Evolutionary conservation across 2,888 invertebrate genomes (phyloP), one percentile per base, ranked within the genome.

Genomic region (Melinaea menophilus): DNA sequence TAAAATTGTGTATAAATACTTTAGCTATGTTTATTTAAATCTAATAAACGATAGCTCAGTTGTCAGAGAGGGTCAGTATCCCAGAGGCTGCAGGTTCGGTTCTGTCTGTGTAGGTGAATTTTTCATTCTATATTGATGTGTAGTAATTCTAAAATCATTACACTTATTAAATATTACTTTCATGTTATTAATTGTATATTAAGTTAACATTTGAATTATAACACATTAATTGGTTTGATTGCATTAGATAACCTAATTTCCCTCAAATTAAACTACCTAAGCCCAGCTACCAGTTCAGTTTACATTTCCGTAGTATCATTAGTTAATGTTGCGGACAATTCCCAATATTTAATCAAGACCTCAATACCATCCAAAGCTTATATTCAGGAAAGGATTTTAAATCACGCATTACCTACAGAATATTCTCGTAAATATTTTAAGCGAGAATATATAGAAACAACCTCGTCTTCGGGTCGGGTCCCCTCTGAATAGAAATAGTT

Each of bases 401-500:
- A 51, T 58, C 13, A 34, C 37, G n/a, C 13, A 37, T 58, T 61
- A 61, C 35, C 22, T 41, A 48, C 13, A 48, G 55, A 41, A 63
- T n/a, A n/a, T n/a, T n/a, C n/a, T n/a, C n/a, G n/a, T n/a, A 63
- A 61, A 41, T 41, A 67, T 65, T 65, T n/a, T n/a, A n/a, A n/a
- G n/a, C 56, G n/a, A n/a, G n/a, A n/a, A n/a, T n/a, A n/a, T 61
- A 65, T 58, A 58, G 63, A 61, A 55, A 65, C 56, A 45, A 59
- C 63, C 59, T 48, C n/a, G n/a, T n/a, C 79, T 72, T 75, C 75
- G 82, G 85, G 81, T 80, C 74, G 75, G 69, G 80, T 79, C 86
- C 87, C 85, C 77, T 79, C 77, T 72, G 84, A 85, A 86, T 85
- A 79, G 85, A 83, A 89, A 88, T 88, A 88, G 88, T 86, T 87